Conservation (phyloP, 1,140 invertebrate species). For the Bicyclus anynana region DNA sequence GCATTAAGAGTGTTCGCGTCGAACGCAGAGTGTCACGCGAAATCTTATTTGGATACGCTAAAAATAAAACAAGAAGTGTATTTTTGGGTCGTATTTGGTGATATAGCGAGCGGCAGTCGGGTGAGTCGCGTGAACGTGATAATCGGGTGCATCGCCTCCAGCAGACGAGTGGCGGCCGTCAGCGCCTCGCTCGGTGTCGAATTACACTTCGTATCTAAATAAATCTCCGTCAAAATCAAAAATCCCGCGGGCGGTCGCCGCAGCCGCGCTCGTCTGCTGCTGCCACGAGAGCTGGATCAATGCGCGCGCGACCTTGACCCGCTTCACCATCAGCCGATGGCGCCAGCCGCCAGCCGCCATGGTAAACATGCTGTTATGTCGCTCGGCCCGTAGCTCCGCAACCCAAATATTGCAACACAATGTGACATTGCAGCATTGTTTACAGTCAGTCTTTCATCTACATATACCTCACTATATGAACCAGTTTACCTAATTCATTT, state of each 20-base stretch:
- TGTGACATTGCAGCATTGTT: constrained; percentile 1
- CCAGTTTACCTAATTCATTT: too few species aligned
- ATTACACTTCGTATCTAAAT: constrained; percentile 30
- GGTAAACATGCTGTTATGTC: constrained; percentile 7
- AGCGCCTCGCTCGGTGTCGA: constrained; percentile 42
- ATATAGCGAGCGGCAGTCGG: constrained; percentile 53
- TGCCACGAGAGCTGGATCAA: constrained; percentile 5
- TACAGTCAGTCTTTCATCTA: neutral
- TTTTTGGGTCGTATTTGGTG: constrained; percentile 68
- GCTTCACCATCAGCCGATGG: neutral
- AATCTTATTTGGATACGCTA: constrained; percentile 51
- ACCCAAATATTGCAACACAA: too few species aligned
- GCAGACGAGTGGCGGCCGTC: constrained; percentile 27
- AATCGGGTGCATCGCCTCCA: constrained; percentile 30
- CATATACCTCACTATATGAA: too few species aligned
- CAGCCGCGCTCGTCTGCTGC: neutral
- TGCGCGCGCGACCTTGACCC: constrained; percentile 20
- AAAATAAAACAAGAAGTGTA: constrained; percentile 61
- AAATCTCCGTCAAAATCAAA: constrained; percentile 6
- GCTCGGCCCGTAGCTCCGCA: too few species aligned
- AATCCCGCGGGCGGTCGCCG: constrained; percentile 12
- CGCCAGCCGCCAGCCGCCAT: neutral
- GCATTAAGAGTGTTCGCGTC: constrained; percentile 43
- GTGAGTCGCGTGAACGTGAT: constrained; percentile 64
- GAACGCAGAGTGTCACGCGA: constrained; percentile 51